These are phyloP conservation scores for Nerophis ophidion DNA, from an alignment of 2,113 vertebrate species.

Conservation along the genomic window DNA sequence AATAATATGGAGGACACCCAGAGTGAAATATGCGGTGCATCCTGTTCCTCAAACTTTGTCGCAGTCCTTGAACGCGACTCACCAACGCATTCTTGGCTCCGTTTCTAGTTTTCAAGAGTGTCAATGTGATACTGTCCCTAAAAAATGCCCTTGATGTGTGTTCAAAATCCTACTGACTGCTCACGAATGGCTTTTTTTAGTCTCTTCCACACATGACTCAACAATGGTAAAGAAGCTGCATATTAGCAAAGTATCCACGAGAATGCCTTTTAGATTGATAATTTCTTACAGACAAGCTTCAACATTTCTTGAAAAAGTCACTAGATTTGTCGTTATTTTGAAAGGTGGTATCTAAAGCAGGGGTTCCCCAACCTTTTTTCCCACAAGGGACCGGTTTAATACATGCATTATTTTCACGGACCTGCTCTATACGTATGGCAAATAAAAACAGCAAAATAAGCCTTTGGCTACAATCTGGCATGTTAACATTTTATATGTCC, in stretches of 20 bases:
- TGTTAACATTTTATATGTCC: no score
- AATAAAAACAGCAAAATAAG: no score
- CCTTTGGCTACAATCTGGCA: no score
- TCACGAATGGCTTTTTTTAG: conserved; percentile 11
- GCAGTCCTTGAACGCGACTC: conserved; percentile 6
- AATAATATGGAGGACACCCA: neutral
- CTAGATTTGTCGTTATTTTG: no score
- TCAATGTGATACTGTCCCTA: conserved; percentile 38
- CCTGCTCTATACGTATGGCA: no score
- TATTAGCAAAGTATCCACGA: neutral
- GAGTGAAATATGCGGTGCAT: conserved; percentile 15
- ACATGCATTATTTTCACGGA: no score
- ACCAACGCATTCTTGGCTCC: conserved; percentile 37
- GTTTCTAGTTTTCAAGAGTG: conserved; percentile 48
- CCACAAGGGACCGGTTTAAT: no score
- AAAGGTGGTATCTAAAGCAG: no score
- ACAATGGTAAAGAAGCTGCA: neutral
- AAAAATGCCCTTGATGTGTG: conserved; percentile 35
- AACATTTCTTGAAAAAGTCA: no score
- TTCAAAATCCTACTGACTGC: conserved; percentile 19
- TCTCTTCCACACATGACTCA: conserved; percentile 11
- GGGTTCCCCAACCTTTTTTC: no score
- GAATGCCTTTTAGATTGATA: neutral
- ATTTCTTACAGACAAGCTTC: no score
- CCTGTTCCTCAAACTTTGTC: conserved; percentile 40